Percentiles rank a stretch among this genome's conserved stretches.
phyloP scores from a whole-genome alignment of 2,888 invertebrate genomes.

The Syritta pipiens region DNA sequence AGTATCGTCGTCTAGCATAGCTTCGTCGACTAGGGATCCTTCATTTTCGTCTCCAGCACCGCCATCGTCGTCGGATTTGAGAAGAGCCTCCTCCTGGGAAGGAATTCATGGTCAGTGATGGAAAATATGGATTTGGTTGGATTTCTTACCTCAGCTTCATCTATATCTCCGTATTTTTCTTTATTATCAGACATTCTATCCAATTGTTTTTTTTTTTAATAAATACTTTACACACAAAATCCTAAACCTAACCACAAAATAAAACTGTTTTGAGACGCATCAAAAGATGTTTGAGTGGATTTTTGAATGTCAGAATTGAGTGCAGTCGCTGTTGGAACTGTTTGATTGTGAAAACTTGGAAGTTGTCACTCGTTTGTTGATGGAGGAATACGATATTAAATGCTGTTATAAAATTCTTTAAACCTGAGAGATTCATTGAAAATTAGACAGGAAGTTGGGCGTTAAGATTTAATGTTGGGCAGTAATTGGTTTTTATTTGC shows the following conservation, averaged over 20 bases:
- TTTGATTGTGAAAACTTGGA: neutral
- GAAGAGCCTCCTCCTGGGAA: conserved; percentile 74
- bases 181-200: conserved; percentile 58
- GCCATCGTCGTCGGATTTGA: conserved; percentile 72
- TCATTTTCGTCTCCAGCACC: conserved; percentile 31
- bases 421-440: too few species aligned
- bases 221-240: conserved; percentile 41
- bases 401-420: neutral
- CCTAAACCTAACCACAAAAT: conserved; percentile 50
- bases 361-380: too few species aligned
- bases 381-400: too few species aligned
- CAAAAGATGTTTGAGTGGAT: conserved; percentile 36
- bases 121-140: neutral
- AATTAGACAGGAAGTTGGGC: too few species aligned
- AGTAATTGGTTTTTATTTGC: too few species aligned
- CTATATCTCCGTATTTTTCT: conserved; percentile 71
- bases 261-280: conserved; percentile 57
- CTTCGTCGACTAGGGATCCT: conserved; percentile 52
- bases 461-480: too few species aligned
- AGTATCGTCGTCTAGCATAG: conserved; percentile 70
- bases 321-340: neutral
- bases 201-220: conserved; percentile 19
- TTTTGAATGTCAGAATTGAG: conserved; percentile 36
- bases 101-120: too few species aligned
- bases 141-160: conserved; percentile 72